These are phyloP conservation scores for Chascanopsetta lugubris DNA, from an alignment of 2,113 vertebrate species.

Conservation along the genomic window DNA sequence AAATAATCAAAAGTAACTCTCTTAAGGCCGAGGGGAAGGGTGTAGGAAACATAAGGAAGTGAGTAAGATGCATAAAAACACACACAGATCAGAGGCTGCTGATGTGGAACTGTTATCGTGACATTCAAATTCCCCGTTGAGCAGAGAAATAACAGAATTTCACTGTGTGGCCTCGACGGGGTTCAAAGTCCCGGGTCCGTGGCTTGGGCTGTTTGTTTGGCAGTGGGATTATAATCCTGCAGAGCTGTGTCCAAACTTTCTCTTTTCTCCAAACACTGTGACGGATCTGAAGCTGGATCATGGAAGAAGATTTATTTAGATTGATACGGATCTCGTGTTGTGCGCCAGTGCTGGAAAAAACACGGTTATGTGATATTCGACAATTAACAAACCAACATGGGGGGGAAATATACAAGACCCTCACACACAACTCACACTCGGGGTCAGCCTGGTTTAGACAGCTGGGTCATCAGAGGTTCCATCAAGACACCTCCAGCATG, in stretches of 20 bases:
- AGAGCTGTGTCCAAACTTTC: slow-evolving; percentile 2
- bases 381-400: slow-evolving; percentile 4
- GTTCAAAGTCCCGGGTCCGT: slow-evolving; percentile 66
- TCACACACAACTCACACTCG: slow-evolving; percentile 26
- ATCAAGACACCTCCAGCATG: slow-evolving; percentile 42
- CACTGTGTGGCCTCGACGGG: slow-evolving; percentile 20
- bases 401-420: slow-evolving; percentile 3
- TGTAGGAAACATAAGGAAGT: background rate
- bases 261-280: background rate
- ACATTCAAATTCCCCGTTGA: background rate
- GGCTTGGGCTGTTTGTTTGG: slow-evolving; percentile 40
- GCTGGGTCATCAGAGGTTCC: slow-evolving; percentile 51
- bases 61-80: slow-evolving; percentile 2
- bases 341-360: background rate
- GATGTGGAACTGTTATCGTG: background rate
- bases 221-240: slow-evolving; percentile 18
- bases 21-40: background rate
- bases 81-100: slow-evolving; percentile 3
- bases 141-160: slow-evolving; percentile 22
- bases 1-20: background rate
- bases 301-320: background rate
- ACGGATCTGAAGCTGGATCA: background rate
- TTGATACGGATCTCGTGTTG: too few species aligned
- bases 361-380: background rate
- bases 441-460: slow-evolving; percentile 45